Base-by-base conservation (phyloP, 2,113 vertebrate genomes). In the Chitala chitala region DNA sequence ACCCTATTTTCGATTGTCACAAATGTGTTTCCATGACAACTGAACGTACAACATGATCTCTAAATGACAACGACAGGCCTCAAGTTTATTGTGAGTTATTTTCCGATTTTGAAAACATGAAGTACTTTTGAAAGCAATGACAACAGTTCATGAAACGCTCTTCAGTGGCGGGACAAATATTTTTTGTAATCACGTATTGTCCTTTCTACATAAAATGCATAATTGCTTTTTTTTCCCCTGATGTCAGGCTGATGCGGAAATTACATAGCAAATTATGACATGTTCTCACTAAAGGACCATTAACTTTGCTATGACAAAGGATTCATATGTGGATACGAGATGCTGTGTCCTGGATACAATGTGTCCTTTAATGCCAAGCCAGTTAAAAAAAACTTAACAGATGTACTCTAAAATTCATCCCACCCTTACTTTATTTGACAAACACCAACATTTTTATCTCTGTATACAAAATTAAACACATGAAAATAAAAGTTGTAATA, bases 81-180 rank as follows among this genome's bases (percentile, higher is more conserved):
- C 40, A 1, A 10, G 40, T 24, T 42, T 42, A 46, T 71, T 53
- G 48, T 71, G 20, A 71, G 31, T 36, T 53, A 50, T 71, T 55
- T 71, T 71, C 29, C 55, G 26, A 50, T 53, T 63, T 29, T 68
- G 48, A 50, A 69, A 69, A 53, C 46, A 42, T 51, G 68, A 69
- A 69, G 68, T 69, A 48, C 36, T 69, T 69, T 69, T 24, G 29
- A 69, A 69, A 69, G 53, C 20, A 31, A 69, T n/a, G 5, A 24
- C 64, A 2, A 5, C 22, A 42, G 64, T 29, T 48, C 64, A 68
- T 4, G 9, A 48, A 6, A 10, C 24, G 42, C 46, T 29, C 64
- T 68, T 48, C 17, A 68, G 44, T 13, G 2, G 24, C 22, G 40
- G 42, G 20, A 68, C 64, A 68, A 40, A 68, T 42, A 44, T 68